Evolutionary conservation across 2,113 vertebrate species (phyloP).

Genomic region (Rhadina sibilatrix): DNA sequence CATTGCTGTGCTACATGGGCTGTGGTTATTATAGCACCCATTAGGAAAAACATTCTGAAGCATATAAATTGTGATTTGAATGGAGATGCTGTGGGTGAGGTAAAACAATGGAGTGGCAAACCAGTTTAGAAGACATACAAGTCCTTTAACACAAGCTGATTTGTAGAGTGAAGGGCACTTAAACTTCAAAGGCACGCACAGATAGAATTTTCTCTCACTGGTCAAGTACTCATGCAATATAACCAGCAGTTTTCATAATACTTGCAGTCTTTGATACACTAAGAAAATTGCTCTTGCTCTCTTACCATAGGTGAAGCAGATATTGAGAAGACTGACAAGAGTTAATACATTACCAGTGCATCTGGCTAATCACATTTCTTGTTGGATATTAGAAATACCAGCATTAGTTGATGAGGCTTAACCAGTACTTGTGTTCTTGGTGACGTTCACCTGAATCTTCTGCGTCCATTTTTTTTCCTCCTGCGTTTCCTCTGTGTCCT

Average conservation of each 20-base stretch:
- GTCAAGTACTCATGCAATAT: not conserved
- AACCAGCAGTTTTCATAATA: not conserved
- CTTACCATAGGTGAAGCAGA: not conserved
- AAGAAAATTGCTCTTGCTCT: not conserved
- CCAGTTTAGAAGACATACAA: not conserved
- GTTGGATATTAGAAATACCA: not conserved
- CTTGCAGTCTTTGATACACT: not conserved
- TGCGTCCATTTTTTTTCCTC: not conserved
- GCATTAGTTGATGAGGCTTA: not conserved
- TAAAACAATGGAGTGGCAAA: not conserved
- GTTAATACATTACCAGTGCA: not conserved
- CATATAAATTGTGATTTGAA: not conserved
- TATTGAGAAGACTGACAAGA: not conserved
- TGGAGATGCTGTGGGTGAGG: not conserved
- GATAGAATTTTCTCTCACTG: not conserved
- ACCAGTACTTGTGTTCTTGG: not conserved
- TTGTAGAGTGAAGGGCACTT: not conserved
- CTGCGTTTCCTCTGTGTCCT: not conserved
- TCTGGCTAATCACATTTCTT: not conserved
- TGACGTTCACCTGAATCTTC: not conserved
- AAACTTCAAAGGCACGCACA: not conserved
- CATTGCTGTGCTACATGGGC: not conserved
- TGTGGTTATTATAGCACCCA: not conserved
- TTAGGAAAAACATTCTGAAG: conserved; percentile 2
- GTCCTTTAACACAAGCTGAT: not conserved